Evolutionary conservation across 2,113 vertebrate genomes (phyloP).

Genomic region (Xiphias gladius): DNA sequence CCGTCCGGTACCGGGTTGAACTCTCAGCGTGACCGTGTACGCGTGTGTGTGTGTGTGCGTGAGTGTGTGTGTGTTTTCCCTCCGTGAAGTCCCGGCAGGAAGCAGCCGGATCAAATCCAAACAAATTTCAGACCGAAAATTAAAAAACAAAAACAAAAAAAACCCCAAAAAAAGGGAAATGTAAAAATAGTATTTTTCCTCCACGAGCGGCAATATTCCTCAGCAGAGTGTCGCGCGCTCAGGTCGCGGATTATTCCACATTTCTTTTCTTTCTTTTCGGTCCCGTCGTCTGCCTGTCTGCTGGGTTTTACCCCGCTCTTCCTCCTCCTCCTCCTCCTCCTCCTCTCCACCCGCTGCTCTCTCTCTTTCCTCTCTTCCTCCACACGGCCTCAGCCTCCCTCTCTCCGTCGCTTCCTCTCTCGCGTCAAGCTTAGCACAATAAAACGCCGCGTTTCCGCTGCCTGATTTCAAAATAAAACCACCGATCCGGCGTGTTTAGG

Average conservation of each 20-base stretch:
- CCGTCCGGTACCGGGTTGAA: slow-evolving; percentile 39
- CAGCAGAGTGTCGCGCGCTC: not conserved
- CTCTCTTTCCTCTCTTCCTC: not conserved
- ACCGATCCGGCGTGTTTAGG: not conserved
- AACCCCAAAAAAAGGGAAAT: not conserved
- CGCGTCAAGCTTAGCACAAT: not conserved
- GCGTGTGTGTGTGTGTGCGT: not conserved
- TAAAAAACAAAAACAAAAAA: slow-evolving; percentile 1
- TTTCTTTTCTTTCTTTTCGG: slow-evolving; percentile 31
- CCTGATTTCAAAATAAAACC: slow-evolving; percentile 43
- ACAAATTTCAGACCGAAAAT: slow-evolving; percentile 3
- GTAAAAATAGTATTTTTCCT: not conserved
- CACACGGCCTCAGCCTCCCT: not conserved
- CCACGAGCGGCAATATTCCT: slow-evolving; percentile 11
- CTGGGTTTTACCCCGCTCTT: slow-evolving; percentile 19
- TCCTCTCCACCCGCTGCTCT: not conserved
- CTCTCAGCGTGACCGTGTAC: not conserved
- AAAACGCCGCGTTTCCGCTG: slow-evolving; percentile 3
- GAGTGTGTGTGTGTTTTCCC: not conserved
- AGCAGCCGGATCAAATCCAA: slow-evolving; percentile 2
- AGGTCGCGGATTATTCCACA: slow-evolving; percentile 6
- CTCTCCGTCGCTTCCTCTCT: slow-evolving; percentile 11
- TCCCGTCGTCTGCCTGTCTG: slow-evolving; percentile 39
- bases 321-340: slow-evolving; percentile 5
- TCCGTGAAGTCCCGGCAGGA: slow-evolving; percentile 37